phyloP scores from a whole-genome alignment of 2,113 vertebrate species.

The Bubalus kerabau region DNA sequence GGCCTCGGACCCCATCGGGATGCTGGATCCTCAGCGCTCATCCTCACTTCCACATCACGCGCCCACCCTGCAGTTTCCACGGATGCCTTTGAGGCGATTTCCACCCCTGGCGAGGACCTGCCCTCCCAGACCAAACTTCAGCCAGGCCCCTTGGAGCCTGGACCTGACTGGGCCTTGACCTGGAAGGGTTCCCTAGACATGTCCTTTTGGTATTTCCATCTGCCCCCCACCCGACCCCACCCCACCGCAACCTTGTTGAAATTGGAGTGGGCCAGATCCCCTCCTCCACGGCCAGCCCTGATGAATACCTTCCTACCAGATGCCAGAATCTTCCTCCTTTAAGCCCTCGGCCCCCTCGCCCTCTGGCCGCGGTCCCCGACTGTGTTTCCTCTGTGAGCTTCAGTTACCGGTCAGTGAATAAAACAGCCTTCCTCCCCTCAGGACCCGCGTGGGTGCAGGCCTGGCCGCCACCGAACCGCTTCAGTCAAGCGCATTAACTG shows the following conservation, averaged over 20 bases:
- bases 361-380: fast-evolving
- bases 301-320: neutral
- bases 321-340: neutral
- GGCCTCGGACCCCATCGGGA: fast-evolving
- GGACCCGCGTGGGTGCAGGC: neutral
- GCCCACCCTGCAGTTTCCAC: neutral
- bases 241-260: neutral
- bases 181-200: neutral
- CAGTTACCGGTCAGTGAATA: neutral
- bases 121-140: neutral
- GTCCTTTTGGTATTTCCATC: neutral
- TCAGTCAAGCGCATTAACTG: neutral
- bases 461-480: neutral
- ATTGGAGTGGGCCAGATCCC: neutral
- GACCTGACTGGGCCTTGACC: neutral
- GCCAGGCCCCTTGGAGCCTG: no score
- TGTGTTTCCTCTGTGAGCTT: neutral
- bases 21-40: fast-evolving
- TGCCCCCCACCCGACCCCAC: neutral
- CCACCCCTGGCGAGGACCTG: fast-evolving
- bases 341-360: neutral
- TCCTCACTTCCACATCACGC: fast-evolving
- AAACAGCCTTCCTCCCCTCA: neutral
- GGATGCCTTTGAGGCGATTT: fast-evolving
- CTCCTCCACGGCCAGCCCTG: neutral